These are phyloP conservation scores for Canis aureus DNA, from an alignment of 2,113 vertebrate genomes.

Conservation along the genomic window DNA sequence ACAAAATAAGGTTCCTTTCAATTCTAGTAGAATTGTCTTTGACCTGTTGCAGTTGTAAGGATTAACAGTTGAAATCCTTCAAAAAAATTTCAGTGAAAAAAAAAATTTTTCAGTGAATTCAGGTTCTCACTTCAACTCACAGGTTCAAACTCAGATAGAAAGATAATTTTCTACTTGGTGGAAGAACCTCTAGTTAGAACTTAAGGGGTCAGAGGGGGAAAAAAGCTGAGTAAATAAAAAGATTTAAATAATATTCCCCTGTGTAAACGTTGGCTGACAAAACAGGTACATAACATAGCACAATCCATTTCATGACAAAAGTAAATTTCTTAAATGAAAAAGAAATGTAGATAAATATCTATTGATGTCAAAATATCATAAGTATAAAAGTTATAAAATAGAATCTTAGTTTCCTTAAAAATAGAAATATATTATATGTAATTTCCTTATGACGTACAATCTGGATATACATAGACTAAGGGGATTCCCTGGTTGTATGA, in stretches of 20 bases:
- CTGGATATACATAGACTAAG: background rate
- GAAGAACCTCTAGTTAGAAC: background rate
- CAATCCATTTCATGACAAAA: background rate
- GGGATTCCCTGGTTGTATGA: background rate
- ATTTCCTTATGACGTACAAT: background rate
- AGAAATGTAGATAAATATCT: constrained; percentile 30
- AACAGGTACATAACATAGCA: background rate
- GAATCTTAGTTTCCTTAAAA: constrained; percentile 9
- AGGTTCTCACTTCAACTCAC: constrained; percentile 21
- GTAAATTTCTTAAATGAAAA: constrained; percentile 28
- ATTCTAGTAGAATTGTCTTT: constrained; percentile 43
- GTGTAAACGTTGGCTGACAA: constrained; percentile 22
- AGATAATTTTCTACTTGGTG: background rate
- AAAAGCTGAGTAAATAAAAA: background rate
- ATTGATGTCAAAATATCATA: constrained; percentile 33
- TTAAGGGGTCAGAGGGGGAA: background rate
- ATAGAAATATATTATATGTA: background rate
- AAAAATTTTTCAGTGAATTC: background rate
- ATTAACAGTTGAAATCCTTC: background rate
- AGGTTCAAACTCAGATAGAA: background rate
- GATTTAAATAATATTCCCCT: background rate
- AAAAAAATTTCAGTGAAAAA: background rate
- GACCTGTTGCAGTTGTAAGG: background rate
- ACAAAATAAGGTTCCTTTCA: constrained; percentile 4
- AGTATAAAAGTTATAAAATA: constrained; percentile 33